phyloP scores from a whole-genome alignment of 2,888 invertebrate species.

The Dichetophora obliterata region DNA sequence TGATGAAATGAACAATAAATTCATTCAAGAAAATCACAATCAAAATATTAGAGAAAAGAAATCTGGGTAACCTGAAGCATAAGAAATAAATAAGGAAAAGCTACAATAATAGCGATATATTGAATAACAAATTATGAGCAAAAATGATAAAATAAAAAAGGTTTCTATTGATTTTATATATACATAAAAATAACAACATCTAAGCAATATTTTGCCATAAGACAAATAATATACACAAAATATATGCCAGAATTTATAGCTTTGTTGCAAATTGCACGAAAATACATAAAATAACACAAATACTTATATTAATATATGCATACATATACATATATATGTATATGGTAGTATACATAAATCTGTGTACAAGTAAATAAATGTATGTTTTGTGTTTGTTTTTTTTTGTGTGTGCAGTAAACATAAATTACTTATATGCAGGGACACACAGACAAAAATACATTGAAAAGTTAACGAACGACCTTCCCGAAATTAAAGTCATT shows the following conservation, averaged over 20 bases:
- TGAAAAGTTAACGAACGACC: conserved; percentile 9
- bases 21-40: not conserved
- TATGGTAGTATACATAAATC: no score
- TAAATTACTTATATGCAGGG: not conserved
- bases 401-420: not conserved
- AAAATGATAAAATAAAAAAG: not conserved
- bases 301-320: no score
- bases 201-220: no score
- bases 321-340: no score
- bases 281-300: not conserved
- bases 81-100: not conserved
- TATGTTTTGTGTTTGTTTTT: not conserved
- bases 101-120: not conserved
- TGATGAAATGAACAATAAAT: not conserved
- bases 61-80: not conserved
- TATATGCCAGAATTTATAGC: not conserved
- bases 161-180: not conserved
- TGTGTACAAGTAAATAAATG: not conserved
- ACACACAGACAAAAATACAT: not conserved
- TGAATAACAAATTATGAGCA: not conserved
- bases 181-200: not conserved
- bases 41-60: no score
- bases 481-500: conserved; percentile 16
- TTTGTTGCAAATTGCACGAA: not conserved
- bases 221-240: no score